phyloP scores from a whole-genome alignment of 2,888 invertebrate species.

The Oegoconia quadripuncta region DNA sequence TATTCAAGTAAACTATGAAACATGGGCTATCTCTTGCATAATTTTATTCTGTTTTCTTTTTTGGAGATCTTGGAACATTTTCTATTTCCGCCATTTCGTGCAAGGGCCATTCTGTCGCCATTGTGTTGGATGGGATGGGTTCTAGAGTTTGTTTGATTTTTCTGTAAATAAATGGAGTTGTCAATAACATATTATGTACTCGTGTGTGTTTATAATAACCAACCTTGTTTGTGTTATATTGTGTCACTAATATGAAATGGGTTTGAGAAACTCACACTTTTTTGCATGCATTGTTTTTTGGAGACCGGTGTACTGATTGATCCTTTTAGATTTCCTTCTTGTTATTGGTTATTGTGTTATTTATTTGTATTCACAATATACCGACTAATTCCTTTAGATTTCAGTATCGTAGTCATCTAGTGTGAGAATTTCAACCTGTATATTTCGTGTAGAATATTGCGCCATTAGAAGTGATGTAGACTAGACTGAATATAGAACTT shows the following conservation, averaged over 20 bases:
- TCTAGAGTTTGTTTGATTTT: slow-evolving; percentile 20
- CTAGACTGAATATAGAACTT: too few species aligned
- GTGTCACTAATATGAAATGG: slow-evolving; percentile 50
- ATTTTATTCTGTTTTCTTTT: slow-evolving; percentile 3
- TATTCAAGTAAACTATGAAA: too few species aligned
- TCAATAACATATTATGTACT: slow-evolving; percentile 15
- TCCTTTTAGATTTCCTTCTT: too few species aligned
- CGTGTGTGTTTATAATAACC: slow-evolving; percentile 29
- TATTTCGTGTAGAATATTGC: too few species aligned
- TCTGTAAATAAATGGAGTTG: slow-evolving; percentile 30
- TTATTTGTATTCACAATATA: too few species aligned
- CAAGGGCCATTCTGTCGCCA: slow-evolving; percentile 36
- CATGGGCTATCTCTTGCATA: too few species aligned
- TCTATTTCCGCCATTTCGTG: slow-evolving; percentile 42
- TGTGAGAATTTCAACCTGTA: too few species aligned
- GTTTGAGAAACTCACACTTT: slow-evolving; percentile 23
- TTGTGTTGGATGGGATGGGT: slow-evolving; percentile 17
- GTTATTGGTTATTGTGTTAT: too few species aligned
- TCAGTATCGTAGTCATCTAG: too few species aligned
- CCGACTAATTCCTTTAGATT: too few species aligned
- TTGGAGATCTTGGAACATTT: not conserved
- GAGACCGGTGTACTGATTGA: too few species aligned
- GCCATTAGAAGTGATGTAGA: too few species aligned
- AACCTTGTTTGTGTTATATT: slow-evolving; percentile 36
- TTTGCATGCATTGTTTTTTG: slow-evolving; percentile 32